Evolutionary conservation across 2,797 vertebrate genomes (phyloP).

Genomic region (Numenius phaeopus): DNA sequence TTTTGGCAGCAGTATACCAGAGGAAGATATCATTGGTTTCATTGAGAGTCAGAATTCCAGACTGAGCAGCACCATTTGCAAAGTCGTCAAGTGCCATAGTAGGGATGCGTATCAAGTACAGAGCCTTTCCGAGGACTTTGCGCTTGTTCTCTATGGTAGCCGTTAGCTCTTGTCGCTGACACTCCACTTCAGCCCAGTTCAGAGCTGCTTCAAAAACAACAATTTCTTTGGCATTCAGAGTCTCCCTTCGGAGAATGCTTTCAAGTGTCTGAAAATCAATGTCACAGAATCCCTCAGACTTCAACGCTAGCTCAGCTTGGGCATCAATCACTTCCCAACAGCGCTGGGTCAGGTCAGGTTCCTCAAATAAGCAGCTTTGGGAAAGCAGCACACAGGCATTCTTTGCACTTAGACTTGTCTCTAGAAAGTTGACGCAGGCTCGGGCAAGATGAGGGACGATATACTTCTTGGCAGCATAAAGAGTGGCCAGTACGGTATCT

Average conservation of each 20-base stretch:
- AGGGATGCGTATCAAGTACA: constrained; percentile 94
- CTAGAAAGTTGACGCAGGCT: constrained; percentile 96
- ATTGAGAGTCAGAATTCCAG: constrained; percentile 92
- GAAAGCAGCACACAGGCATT: constrained; percentile 96
- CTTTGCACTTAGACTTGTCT: constrained; percentile 97
- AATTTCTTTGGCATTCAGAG: constrained; percentile 98
- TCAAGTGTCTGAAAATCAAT: constrained; percentile 96
- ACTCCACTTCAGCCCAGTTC: constrained; percentile 97
- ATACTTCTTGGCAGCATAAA: constrained; percentile 98
- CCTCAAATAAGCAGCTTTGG: constrained; percentile 98
- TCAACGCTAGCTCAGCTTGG: constrained; percentile 94
- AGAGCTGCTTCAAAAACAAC: constrained; percentile 96
- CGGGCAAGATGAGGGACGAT: constrained; percentile 97
- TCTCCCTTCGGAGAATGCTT: constrained; percentile 96
- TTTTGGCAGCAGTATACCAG: constrained; percentile 97
- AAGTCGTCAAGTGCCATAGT: constrained; percentile 98
- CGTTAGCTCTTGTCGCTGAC: constrained; percentile 91
- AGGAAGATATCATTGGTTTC: constrained; percentile 99
- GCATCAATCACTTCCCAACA: constrained; percentile 99
- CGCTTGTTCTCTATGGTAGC: constrained; percentile 93
- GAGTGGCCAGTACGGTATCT: constrained; percentile 95
- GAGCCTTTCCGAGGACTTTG: constrained; percentile 93
- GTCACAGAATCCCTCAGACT: constrained; percentile 98
- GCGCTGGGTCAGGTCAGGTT: constrained; percentile 97
- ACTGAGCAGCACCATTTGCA: constrained; percentile 96